phyloP scores from a whole-genome alignment of 2,888 invertebrate species.

The Pachliopta kotzebuea region DNA sequence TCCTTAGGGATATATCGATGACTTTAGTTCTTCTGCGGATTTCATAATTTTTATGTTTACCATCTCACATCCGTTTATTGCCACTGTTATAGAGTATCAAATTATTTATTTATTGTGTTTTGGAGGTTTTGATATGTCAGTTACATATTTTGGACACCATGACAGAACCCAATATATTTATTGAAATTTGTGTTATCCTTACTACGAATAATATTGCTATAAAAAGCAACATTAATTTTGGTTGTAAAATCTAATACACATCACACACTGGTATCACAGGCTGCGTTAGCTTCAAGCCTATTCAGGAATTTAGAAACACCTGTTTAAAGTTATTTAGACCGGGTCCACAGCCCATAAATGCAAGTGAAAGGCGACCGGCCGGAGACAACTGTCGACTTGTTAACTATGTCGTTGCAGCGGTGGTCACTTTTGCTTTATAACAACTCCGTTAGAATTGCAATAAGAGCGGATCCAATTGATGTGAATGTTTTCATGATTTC shows the following conservation, averaged over 20 bases:
- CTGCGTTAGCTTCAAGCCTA: conserved; percentile 10
- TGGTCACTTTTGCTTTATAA: conserved; percentile 30
- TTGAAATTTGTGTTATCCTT: too few species aligned
- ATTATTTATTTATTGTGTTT: not conserved
- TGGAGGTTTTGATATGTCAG: too few species aligned
- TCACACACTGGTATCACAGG: too few species aligned
- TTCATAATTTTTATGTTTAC: not conserved
- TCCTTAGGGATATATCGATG: too few species aligned
- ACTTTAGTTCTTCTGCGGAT: too few species aligned
- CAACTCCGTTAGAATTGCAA: conserved; percentile 21
- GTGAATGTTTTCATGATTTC: conserved; percentile 12
- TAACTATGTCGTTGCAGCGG: conserved; percentile 33
- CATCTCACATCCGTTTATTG: not conserved
- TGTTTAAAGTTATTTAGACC: conserved; percentile 27
- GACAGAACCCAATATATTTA: too few species aligned
- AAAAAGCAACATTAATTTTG: not conserved
- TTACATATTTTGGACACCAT: too few species aligned
- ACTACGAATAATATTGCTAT: too few species aligned
- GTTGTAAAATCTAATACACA: not conserved
- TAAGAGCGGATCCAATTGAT: conserved; percentile 8
- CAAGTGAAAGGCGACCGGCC: conserved; percentile 37
- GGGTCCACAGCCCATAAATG: conserved; percentile 34
- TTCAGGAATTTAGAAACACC: conserved; percentile 28
- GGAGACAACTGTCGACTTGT: conserved; percentile 33
- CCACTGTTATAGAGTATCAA: not conserved